phyloP scores from a whole-genome alignment of 1,140 invertebrate genomes.

The Sycophila sp. region DNA sequence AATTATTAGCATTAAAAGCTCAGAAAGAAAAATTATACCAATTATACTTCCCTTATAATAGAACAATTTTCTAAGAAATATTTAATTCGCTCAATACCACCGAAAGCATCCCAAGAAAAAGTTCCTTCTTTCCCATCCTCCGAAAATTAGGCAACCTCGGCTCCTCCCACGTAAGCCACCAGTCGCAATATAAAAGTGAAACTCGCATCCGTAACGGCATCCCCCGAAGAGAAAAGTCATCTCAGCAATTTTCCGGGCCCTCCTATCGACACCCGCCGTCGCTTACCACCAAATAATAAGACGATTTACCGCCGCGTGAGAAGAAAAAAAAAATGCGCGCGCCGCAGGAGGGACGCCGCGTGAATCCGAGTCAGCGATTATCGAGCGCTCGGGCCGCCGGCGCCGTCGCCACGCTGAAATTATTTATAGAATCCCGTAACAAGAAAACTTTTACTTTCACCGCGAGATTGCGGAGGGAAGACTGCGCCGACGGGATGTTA shows the following conservation, averaged over 20 bases:
- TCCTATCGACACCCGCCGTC: neutral
- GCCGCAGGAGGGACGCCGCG: neutral
- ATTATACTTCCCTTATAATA: no score
- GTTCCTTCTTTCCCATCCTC: neutral
- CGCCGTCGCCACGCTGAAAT: neutral
- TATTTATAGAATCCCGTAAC: conserved; percentile 31
- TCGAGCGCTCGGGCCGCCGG: no score
- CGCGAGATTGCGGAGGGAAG: neutral
- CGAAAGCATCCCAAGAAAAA: no score
- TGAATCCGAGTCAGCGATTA: neutral
- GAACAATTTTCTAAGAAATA: no score
- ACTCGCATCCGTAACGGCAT: no score
- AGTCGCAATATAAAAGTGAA: no score
- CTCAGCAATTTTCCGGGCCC: neutral
- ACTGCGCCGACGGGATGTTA: neutral
- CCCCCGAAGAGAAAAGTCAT: no score
- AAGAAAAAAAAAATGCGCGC: neutral
- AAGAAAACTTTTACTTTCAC: conserved; percentile 18
- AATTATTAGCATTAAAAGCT: no score
- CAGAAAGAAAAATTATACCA: no score
- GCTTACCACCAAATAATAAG: neutral
- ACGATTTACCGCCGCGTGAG: no score
- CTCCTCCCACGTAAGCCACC: no score
- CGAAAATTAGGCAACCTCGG: neutral
- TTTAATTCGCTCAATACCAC: neutral